Evolutionary conservation across 2,797 vertebrate species (phyloP).

Genomic region (Cyprinella venusta): DNA sequence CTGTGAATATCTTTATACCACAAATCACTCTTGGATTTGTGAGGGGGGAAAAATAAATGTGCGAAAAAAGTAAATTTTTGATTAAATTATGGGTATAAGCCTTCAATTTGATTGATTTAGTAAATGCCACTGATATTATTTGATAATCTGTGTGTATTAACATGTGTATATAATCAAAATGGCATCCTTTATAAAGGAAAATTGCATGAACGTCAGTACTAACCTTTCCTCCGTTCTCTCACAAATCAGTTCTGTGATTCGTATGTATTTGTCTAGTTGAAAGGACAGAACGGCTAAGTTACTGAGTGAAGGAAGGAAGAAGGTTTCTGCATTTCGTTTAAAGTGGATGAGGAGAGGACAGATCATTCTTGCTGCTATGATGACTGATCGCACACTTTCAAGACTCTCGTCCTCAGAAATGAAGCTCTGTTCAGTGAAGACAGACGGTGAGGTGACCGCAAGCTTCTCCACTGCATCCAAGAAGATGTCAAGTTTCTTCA

Average conservation of each 20-base stretch:
- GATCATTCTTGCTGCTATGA: constrained; percentile 52
- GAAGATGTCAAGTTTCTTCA: constrained; percentile 69
- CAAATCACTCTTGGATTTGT: too few species aligned
- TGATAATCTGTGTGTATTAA: too few species aligned
- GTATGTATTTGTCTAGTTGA: constrained; percentile 71
- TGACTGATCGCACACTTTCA: constrained; percentile 52
- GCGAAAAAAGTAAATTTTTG: too few species aligned
- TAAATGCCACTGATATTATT: too few species aligned
- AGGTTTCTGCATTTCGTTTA: constrained; percentile 64
- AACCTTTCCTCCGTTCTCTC: constrained; percentile 66
- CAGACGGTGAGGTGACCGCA: constrained; percentile 70
- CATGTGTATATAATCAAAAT: too few species aligned
- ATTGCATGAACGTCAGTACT: not conserved
- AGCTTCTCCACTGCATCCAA: constrained; percentile 75
- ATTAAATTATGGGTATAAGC: too few species aligned
- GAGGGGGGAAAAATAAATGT: too few species aligned
- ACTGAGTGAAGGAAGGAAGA: constrained; percentile 71
- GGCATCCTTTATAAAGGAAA: not conserved
- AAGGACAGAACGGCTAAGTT: constrained; percentile 68
- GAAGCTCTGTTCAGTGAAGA: constrained; percentile 65
- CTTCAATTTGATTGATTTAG: too few species aligned
- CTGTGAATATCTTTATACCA: too few species aligned
- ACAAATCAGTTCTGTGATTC: constrained; percentile 65
- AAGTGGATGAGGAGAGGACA: constrained; percentile 70
- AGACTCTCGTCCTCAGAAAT: constrained; percentile 51